These are phyloP conservation scores for Agrilus planipennis DNA, from an alignment of 1,140 invertebrate species.

Conservation along the genomic window DNA sequence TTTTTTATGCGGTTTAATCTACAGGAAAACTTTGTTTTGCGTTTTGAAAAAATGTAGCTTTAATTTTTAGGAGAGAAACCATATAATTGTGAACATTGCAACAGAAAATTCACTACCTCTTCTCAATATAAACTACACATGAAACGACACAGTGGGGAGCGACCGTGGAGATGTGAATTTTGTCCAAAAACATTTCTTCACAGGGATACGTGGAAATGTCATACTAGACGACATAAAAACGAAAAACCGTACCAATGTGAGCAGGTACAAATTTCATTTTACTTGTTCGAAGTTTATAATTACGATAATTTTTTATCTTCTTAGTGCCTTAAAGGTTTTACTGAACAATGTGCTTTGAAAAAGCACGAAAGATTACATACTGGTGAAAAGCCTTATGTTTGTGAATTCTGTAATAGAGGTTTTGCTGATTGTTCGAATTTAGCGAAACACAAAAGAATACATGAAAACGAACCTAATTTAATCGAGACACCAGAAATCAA, in stretches of 20 bases:
- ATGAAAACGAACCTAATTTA: no score
- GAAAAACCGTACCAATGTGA: conserved; percentile 51
- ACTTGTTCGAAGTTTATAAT: neutral
- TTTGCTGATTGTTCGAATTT: conserved; percentile 59
- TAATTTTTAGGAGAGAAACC: conserved; percentile 43
- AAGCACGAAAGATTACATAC: conserved; percentile 56
- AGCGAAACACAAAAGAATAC: conserved; percentile 51
- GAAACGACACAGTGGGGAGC: conserved; percentile 49
- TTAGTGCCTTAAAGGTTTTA: conserved; percentile 47
- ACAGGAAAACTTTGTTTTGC: neutral
- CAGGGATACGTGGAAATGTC: conserved; percentile 51
- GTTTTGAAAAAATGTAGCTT: neutral
- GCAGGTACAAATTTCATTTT: conserved; percentile 10
- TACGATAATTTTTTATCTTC: neutral
- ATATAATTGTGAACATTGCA: conserved; percentile 54
- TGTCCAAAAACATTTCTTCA: conserved; percentile 49
- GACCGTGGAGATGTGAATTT: conserved; percentile 48
- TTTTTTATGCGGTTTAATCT: neutral
- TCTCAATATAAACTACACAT: conserved; percentile 50
- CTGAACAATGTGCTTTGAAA: conserved; percentile 52
- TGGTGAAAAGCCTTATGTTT: conserved; percentile 67
- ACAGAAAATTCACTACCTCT: conserved; percentile 56
- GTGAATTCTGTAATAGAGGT: conserved; percentile 58
- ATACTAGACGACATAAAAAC: conserved; percentile 48
- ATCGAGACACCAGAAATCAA: no score